Percentiles rank a stretch among this genome's conserved stretches.
phyloP scores from a whole-genome alignment of 1,140 invertebrate species.

The Bombus turneri region DNA sequence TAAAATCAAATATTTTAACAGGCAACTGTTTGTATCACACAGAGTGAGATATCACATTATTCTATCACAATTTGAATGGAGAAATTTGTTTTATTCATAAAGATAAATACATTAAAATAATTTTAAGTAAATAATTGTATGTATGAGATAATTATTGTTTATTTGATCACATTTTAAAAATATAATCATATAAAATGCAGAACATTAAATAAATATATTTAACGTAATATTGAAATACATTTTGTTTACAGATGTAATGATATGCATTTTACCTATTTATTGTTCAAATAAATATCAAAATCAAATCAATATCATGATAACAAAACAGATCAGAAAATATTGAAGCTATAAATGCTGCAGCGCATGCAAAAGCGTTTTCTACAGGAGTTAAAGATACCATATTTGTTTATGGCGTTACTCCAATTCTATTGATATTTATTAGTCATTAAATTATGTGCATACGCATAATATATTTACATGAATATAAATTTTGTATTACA shows the following conservation, averaged over 20 bases:
- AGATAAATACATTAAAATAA: conserved; percentile 58
- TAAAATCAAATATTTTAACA: conserved; percentile 13
- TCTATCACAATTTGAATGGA: background rate
- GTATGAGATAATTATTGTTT: conserved; percentile 4
- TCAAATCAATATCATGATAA: conserved; percentile 1
- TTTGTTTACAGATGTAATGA: background rate
- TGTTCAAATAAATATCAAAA: conserved; percentile 13
- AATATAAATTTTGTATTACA: conserved; percentile 55
- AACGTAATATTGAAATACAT: background rate
- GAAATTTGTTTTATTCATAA: conserved; percentile 66
- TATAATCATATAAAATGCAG: background rate
- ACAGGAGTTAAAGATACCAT: background rate
- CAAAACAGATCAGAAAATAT: background rate
- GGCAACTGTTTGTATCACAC: conserved; percentile 47
- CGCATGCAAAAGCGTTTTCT: conserved; percentile 23
- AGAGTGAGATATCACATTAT: background rate
- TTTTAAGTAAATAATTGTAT: background rate
- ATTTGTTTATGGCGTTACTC: background rate
- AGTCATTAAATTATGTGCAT: background rate
- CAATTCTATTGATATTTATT: conserved; percentile 14
- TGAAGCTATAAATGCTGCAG: background rate
- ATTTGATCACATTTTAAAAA: background rate
- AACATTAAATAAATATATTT: conserved; percentile 21
- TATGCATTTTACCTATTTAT: conserved; percentile 18
- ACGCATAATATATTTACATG: conserved; percentile 59